phyloP scores from a whole-genome alignment of 2,113 vertebrate genomes.

The Turdus rufiventris region DNA sequence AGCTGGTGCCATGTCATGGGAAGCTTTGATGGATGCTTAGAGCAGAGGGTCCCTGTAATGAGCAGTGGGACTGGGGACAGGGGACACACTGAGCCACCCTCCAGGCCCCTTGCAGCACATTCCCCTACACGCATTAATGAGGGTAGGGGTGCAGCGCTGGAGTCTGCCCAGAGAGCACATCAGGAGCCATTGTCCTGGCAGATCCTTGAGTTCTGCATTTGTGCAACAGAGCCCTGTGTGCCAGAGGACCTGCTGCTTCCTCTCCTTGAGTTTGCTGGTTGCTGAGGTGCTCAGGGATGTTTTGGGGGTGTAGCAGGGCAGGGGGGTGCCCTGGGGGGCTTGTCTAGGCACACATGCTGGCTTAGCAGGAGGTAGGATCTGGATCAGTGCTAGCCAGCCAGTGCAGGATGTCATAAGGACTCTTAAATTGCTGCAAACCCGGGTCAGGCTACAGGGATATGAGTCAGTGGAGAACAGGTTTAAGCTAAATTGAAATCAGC shows the following conservation, averaged over 20 bases:
- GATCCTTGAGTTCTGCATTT: accelerated
- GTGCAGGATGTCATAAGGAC: not conserved
- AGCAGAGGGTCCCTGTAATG: not conserved
- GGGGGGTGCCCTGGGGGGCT: not conserved
- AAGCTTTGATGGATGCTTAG: not conserved
- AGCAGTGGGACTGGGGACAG: not conserved
- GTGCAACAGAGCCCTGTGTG: accelerated
- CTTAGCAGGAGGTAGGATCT: not conserved
- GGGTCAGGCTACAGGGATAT: not conserved
- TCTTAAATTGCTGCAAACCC: not conserved
- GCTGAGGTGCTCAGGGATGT: not conserved
- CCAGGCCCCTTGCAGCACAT: not conserved
- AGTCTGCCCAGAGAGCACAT: not conserved
- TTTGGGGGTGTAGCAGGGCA: not conserved
- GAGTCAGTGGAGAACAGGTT: constrained; percentile 7
- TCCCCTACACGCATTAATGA: not conserved
- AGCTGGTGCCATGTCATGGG: not conserved
- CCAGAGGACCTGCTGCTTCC: not conserved
- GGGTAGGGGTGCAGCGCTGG: not conserved
- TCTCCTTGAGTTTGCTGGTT: not conserved
- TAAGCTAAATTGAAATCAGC: constrained; percentile 20
- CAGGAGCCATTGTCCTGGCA: not conserved
- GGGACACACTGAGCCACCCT: not conserved
- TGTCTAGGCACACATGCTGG: not conserved
- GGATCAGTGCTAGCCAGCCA: not conserved